Evolutionary conservation across 1,140 invertebrate species (phyloP).

Genomic region (Lerema accius): DNA sequence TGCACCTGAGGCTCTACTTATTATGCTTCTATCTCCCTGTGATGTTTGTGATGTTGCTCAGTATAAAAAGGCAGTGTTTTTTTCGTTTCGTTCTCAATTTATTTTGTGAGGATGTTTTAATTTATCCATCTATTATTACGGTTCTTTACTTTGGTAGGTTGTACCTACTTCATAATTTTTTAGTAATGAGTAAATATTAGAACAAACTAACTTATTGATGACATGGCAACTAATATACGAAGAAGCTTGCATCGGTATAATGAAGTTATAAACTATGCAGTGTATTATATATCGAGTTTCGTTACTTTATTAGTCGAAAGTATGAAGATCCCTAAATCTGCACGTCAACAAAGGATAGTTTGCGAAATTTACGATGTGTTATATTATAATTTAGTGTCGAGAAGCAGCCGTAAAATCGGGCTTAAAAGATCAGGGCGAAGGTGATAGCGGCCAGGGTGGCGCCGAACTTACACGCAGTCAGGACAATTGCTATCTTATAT

Average conservation of each 20-base stretch:
- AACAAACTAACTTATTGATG: no score
- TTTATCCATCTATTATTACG: not conserved
- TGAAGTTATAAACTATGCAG: no score
- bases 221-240: no score
- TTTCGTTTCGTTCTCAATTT: not conserved
- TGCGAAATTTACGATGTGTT: slow-evolving; percentile 78
- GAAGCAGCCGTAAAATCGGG: slow-evolving; percentile 66
- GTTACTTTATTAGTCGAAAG: slow-evolving; percentile 48
- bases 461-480: slow-evolving; percentile 5
- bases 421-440: slow-evolving; percentile 72
- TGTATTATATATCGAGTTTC: slow-evolving; percentile 20
- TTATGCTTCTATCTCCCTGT: slow-evolving; percentile 20
- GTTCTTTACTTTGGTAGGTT: no score
- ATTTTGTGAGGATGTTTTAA: not conserved
- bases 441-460: slow-evolving; percentile 27
- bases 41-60: slow-evolving; percentile 17
- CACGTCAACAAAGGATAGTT: slow-evolving; percentile 72
- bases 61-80: not conserved
- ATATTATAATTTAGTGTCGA: slow-evolving; percentile 80
- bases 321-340: slow-evolving; percentile 57
- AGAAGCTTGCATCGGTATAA: no score
- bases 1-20: slow-evolving; percentile 49
- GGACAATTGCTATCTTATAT: slow-evolving; percentile 11
- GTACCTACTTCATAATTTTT: no score
- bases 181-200: no score